Conservation (phyloP, 2,113 vertebrate genomes). For the Ammodytes dubius region DNA sequence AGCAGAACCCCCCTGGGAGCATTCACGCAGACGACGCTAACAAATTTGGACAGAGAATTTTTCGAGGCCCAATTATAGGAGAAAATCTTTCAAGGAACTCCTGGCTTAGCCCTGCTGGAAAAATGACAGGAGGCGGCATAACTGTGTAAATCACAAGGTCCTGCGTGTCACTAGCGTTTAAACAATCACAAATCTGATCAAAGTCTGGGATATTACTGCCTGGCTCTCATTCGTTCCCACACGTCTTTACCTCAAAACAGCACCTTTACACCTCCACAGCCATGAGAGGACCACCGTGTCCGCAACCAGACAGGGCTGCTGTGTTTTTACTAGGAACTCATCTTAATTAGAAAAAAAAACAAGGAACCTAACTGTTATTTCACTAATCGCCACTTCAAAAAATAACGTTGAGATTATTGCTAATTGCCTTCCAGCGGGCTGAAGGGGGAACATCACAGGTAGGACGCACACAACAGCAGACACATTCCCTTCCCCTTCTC, state of each 20-base stretch:
- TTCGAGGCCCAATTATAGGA: constrained; percentile 77
- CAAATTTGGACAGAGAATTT: constrained; percentile 74
- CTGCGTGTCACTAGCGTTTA: constrained; percentile 70
- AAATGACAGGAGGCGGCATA: constrained; percentile 58
- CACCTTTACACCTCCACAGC: constrained; percentile 36
- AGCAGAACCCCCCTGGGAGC: constrained; percentile 65
- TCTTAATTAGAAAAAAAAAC: constrained; percentile 49
- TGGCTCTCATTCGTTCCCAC: constrained; percentile 45
- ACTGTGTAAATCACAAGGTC: constrained; percentile 77
- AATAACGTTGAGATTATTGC: constrained; percentile 53
- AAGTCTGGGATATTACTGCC: constrained; percentile 66
- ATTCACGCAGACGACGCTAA: constrained; percentile 71
- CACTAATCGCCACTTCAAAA: constrained; percentile 65
- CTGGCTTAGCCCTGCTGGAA: constrained; percentile 68
- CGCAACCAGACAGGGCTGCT: constrained; percentile 2
- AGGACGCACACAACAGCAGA: constrained; percentile 34
- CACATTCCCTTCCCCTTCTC: constrained; percentile 51
- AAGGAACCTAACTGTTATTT: constrained; percentile 47
- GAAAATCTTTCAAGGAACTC: constrained; percentile 74
- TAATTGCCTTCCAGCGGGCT: constrained; percentile 68
- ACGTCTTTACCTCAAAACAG: constrained; percentile 56
- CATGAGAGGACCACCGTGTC: constrained; percentile 56
- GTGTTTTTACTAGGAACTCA: constrained; percentile 52
- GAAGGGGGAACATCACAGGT: constrained; percentile 67
- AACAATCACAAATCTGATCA: constrained; percentile 79